Evolutionary conservation across 2,113 vertebrate genomes (phyloP).

Genomic region (Myrmecophaga tridactyla): DNA sequence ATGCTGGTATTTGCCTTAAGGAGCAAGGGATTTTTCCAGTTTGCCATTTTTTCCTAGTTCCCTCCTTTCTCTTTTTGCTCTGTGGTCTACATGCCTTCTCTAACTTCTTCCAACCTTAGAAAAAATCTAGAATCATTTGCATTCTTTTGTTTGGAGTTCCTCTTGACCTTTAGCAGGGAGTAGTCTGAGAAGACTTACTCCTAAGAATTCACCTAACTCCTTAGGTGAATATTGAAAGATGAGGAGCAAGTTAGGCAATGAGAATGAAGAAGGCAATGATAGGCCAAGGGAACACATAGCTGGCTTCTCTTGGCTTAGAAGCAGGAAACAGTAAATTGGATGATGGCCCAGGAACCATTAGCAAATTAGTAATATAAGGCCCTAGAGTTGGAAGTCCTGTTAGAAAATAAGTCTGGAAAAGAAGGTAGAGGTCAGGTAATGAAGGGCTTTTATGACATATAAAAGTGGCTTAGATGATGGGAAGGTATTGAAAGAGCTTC

Average conservation of each 20-base stretch:
- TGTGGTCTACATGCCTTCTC: neutral
- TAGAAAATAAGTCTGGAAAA: neutral
- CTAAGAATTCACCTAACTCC: neutral
- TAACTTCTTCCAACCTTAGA: neutral
- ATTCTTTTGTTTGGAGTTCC: slow-evolving; percentile 23
- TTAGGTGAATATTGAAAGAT: neutral
- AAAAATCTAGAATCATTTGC: slow-evolving; percentile 20
- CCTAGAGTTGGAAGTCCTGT: neutral
- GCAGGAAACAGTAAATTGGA: slow-evolving; percentile 25
- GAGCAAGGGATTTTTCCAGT: neutral
- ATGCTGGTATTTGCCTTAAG: neutral
- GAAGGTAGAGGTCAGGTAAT: neutral
- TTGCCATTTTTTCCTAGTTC: neutral
- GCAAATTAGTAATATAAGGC: slow-evolving; percentile 42
- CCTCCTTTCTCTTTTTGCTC: neutral
- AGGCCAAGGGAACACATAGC: neutral
- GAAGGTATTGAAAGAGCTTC: neutral
- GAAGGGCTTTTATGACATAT: neutral
- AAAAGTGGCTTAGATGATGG: neutral
- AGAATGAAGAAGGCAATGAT: neutral
- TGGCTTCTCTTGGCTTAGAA: slow-evolving; percentile 41
- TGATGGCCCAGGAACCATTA: slow-evolving; percentile 45
- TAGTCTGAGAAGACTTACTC: neutral
- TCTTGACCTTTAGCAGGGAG: neutral
- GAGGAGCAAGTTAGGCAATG: neutral